phyloP scores from a whole-genome alignment of 2,113 vertebrate species.

The Pycnonotus jocosus region DNA sequence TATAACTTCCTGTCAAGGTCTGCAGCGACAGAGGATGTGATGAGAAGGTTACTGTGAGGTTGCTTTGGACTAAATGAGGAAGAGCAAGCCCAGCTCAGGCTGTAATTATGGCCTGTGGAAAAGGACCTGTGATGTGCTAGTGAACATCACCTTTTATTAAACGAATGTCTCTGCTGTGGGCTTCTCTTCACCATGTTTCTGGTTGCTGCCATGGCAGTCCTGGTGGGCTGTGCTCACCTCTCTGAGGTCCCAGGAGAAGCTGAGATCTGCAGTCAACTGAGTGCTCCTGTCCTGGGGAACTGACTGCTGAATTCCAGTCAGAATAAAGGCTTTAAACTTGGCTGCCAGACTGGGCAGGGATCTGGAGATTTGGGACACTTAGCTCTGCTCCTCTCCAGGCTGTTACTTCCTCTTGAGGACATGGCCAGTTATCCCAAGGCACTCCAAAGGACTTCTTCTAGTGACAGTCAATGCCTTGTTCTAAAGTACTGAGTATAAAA shows the following conservation, averaged over 20 bases:
- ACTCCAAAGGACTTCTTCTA: not conserved
- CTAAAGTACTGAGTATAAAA: not conserved
- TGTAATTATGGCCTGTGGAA: not conserved
- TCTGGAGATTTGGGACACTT: not conserved
- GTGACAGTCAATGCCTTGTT: not conserved
- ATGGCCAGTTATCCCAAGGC: not conserved
- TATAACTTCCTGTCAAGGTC: not conserved
- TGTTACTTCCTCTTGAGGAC: not conserved
- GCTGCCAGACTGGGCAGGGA: not conserved
- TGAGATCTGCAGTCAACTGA: not conserved
- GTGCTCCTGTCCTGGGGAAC: accelerated
- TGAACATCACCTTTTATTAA: not conserved
- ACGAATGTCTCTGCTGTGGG: too few relatives aligned
- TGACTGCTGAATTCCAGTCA: not conserved
- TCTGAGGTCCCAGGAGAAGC: not conserved
- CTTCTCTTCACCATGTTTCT: not conserved
- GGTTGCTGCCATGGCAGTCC: not conserved
- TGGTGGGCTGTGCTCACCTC: not conserved
- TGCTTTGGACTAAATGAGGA: not conserved
- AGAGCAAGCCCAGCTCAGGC: not conserved
- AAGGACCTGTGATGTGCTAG: not conserved
- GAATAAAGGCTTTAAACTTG: not conserved
- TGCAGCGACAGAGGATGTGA: not conserved
- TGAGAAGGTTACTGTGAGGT: not conserved
- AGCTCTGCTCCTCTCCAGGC: not conserved